Evolutionary conservation across 2,797 vertebrate genomes (phyloP).

Genomic region (Semotilus atromaculatus): DNA sequence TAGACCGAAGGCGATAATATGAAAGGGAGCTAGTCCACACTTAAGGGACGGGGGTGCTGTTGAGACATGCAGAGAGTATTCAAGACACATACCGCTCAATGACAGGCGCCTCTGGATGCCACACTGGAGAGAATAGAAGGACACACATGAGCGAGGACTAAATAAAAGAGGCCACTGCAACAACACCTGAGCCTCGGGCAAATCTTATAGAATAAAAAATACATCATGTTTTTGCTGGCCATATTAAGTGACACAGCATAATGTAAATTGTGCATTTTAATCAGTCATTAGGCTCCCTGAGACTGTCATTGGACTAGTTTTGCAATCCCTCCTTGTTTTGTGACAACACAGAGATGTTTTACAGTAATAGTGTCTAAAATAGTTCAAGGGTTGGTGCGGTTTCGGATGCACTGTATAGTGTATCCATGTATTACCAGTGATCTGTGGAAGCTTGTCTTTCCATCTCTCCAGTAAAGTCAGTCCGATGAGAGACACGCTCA

Average conservation of each 20-base stretch:
- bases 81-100: constrained; percentile 81
- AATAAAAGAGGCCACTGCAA: background rate
- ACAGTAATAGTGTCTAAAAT: background rate
- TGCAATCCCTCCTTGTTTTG: background rate
- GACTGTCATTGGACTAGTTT: background rate
- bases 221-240: background rate
- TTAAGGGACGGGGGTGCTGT: background rate
- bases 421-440: constrained; percentile 75
- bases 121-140: constrained; percentile 72
- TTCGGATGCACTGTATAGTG: background rate
- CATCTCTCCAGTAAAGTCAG: constrained; percentile 90
- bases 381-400: background rate
- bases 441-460: constrained; percentile 86
- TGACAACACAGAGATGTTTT: background rate
- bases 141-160: background rate
- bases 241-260: background rate
- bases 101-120: constrained; percentile 77
- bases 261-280: background rate
- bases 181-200: background rate
- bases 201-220: background rate
- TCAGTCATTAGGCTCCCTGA: background rate
- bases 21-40: background rate
- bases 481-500: constrained; percentile 87
- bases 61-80: background rate
- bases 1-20: background rate